Percentiles rank a stretch among this genome's conserved stretches.
Evolutionary conservation across 2,113 vertebrate genomes (phyloP).

Genomic region (Acinonyx jubatus): DNA sequence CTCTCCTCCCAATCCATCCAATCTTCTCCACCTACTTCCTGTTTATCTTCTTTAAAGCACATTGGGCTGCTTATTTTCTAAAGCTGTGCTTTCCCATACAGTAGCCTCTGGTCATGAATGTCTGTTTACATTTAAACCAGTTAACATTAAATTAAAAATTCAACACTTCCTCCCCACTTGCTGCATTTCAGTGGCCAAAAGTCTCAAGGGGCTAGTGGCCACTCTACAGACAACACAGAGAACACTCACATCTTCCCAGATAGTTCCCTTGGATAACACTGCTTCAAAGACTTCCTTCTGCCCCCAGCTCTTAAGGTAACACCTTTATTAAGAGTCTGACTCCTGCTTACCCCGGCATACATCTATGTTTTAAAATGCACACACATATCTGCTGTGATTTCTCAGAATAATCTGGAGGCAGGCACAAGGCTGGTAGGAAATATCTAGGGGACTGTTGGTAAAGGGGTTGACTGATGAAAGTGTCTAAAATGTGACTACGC

Average conservation of each 20-base stretch:
- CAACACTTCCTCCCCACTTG: background rate
- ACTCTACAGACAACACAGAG: background rate
- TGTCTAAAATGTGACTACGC: background rate
- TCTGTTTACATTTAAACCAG: slow-evolving; percentile 9
- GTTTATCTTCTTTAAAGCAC: background rate
- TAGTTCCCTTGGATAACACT: background rate
- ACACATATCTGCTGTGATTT: background rate
- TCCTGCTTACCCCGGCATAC: background rate
- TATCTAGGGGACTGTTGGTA: background rate
- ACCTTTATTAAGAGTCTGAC: background rate
- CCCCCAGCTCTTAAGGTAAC: background rate
- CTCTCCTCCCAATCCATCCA: background rate
- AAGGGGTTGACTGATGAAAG: background rate
- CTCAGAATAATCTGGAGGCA: slow-evolving; percentile 35
- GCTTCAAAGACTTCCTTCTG: background rate
- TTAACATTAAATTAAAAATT: slow-evolving; percentile 21
- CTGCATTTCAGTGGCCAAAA: background rate
- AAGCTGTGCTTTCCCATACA: background rate
- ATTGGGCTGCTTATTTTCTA: background rate
- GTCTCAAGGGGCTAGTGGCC: background rate
- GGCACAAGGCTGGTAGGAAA: slow-evolving; percentile 23
- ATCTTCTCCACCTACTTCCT: background rate
- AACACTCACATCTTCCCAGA: background rate
- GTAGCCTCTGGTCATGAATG: background rate
- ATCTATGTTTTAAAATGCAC: slow-evolving; percentile 20